Conservation (phyloP, 2,113 vertebrate species). For the Percina caprodes region DNA sequence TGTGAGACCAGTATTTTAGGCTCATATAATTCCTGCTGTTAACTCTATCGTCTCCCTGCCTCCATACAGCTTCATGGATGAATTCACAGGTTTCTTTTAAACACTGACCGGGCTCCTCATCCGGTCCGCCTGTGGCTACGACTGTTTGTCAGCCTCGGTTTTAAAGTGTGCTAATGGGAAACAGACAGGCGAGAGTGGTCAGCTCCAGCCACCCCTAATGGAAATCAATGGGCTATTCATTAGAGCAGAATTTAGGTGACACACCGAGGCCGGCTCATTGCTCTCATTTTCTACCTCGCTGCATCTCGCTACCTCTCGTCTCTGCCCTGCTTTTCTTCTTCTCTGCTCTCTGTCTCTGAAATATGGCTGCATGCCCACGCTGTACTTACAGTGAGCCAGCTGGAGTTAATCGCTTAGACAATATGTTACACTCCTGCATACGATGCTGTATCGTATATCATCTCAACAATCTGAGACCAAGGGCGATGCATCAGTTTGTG, state of each 20-base stretch:
- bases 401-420: slow-evolving; percentile 56
- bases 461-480: slow-evolving; percentile 12
- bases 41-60: slow-evolving; percentile 4
- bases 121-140: slow-evolving; percentile 45
- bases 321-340: slow-evolving; percentile 30
- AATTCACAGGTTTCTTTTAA: slow-evolving; percentile 48
- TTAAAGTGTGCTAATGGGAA: slow-evolving; percentile 82
- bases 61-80: slow-evolving; percentile 38
- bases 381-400: slow-evolving; percentile 42
- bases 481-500: not conserved
- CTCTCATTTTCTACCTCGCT: slow-evolving; percentile 57
- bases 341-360: slow-evolving; percentile 49
- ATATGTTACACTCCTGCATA: slow-evolving; percentile 36
- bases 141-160: slow-evolving; percentile 70
- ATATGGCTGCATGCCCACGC: slow-evolving; percentile 45
- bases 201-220: slow-evolving; percentile 71
- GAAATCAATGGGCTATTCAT: slow-evolving; percentile 90
- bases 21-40: not conserved
- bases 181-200: slow-evolving; percentile 80
- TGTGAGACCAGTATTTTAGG: not conserved
- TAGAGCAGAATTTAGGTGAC: slow-evolving; percentile 81
- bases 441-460: slow-evolving; percentile 35
- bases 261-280: slow-evolving; percentile 42
- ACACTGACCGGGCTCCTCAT: slow-evolving; percentile 5
- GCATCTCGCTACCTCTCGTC: slow-evolving; percentile 29